A percentile compares a stretch with the other conserved stretches of the same genome.
Conservation (phyloP, 2,797 vertebrate species). For the Pogoniulus pusillus region DNA sequence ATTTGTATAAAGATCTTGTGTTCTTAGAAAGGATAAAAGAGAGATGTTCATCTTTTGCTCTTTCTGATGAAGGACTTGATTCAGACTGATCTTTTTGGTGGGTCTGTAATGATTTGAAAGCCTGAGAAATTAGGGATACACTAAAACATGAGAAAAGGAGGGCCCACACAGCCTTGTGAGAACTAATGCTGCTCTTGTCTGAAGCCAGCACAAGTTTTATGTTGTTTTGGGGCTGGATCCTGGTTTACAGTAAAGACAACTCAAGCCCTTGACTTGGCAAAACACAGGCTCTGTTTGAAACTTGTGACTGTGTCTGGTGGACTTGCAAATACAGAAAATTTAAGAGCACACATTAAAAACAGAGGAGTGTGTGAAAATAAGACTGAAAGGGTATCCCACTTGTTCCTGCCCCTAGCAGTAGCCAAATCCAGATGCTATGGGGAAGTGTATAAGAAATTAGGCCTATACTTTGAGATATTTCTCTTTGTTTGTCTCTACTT, state of each 20-base stretch:
- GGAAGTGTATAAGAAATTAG: background rate
- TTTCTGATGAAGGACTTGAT: background rate
- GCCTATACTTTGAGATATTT: background rate
- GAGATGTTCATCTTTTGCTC: background rate
- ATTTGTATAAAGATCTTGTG: too few relatives aligned
- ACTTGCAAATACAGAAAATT: background rate
- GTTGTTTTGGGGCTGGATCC: background rate
- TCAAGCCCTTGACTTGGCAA: background rate
- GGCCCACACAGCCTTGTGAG: background rate
- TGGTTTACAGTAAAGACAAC: background rate
- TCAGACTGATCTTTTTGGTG: background rate
- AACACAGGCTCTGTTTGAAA: background rate
- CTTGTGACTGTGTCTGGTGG: background rate
- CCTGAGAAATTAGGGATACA: background rate
- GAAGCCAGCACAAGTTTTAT: background rate
- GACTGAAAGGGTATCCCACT: rapidly evolving
- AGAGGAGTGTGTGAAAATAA: rapidly evolving
- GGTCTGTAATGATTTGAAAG: background rate
- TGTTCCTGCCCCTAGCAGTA: background rate
- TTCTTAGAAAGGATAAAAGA: background rate
- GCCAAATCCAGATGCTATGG: background rate
- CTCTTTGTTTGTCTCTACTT: background rate
- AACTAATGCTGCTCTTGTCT: background rate
- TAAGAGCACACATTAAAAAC: background rate
- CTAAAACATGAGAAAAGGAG: background rate